Evolutionary conservation across 1,140 invertebrate species (phyloP).

Genomic region (Caerostris extrusa): DNA sequence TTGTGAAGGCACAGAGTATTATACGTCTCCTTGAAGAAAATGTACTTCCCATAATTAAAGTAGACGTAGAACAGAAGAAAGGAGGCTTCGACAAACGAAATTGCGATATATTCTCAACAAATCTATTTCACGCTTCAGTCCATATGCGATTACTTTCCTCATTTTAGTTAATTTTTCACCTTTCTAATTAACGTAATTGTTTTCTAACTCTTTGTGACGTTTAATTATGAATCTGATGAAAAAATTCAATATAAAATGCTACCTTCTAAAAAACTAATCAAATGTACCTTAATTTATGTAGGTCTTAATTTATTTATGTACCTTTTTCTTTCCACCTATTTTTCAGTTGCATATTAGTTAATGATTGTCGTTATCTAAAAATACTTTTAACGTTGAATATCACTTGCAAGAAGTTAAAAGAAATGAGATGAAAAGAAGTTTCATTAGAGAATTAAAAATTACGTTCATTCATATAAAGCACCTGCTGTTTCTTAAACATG

Average conservation of each 20-base stretch:
- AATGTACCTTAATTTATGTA: background rate
- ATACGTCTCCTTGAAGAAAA: background rate
- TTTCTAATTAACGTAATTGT: conserved; percentile 34
- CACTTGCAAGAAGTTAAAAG: background rate
- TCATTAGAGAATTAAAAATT: background rate
- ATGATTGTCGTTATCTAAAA: background rate
- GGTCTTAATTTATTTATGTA: background rate
- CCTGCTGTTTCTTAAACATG: background rate
- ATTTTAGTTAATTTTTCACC: conserved; percentile 1
- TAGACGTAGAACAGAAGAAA: background rate
- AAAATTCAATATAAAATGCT: background rate
- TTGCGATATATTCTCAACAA: background rate
- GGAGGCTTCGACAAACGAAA: background rate
- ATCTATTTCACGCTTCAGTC: conserved; percentile 14
- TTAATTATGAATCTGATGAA: background rate
- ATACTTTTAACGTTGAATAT: background rate
- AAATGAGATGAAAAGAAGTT: background rate
- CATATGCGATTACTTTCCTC: background rate
- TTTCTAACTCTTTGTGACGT: background rate
- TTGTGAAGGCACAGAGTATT: background rate
- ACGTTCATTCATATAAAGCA: background rate
- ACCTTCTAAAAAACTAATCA: background rate
- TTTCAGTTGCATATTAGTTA: background rate
- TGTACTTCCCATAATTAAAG: conserved; percentile 28
- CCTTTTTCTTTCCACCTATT: background rate